Evolutionary conservation across 2,113 vertebrate genomes (phyloP), one percentile per base, ranked within the genome.

Genomic region (Oreotrochilus melanogaster): DNA sequence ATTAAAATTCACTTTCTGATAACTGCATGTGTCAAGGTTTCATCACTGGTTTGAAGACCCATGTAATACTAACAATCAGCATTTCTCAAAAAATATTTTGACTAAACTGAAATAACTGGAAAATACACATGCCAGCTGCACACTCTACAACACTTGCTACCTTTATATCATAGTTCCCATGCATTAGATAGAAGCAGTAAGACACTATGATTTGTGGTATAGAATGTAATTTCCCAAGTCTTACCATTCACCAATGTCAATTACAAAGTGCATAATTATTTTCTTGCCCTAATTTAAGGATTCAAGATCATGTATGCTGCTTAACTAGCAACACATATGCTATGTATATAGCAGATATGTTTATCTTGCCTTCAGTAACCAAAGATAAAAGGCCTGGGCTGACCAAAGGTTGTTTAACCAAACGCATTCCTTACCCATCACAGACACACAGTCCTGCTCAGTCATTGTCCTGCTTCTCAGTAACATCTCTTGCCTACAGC

Each of bases 401-500:
- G 37, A 86, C 47, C 39, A 58, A 64, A 57, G 11, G 65, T 14
- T 39, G 5, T 39, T 92, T 58, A 70, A 88, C 25, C 14, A 27
- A 75, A n/a, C 0, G 2, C n/a, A 15, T 3, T 31, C 50, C 11
- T 42, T 69, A 16, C 18, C 27, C 7, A 65, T 17, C 25, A 73
- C 3, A 7, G 14, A 33, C 7, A 65, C 18, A 43, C 7, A 61
- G 5, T 27, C 53, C 54, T 72, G 39, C 14, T 74, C 66, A 84
- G 48, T 19, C 1, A 1, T 39, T 10, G 0, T 24, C 1, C 1
- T 54, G 5, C 23, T 78, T 61, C 14, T 37, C 65, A 67, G 31
- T 16, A 60, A 54, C 2, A 73, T 0, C 10, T 11, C 18, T 64
- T 54, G 19, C 13, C 65, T 39, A 62, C 14, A 81, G 23, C 22